A percentile compares a stretch with the other conserved stretches of the same genome.
Conservation (phyloP, 1,140 invertebrate genomes). For the Brachionus plicatilis region DNA sequence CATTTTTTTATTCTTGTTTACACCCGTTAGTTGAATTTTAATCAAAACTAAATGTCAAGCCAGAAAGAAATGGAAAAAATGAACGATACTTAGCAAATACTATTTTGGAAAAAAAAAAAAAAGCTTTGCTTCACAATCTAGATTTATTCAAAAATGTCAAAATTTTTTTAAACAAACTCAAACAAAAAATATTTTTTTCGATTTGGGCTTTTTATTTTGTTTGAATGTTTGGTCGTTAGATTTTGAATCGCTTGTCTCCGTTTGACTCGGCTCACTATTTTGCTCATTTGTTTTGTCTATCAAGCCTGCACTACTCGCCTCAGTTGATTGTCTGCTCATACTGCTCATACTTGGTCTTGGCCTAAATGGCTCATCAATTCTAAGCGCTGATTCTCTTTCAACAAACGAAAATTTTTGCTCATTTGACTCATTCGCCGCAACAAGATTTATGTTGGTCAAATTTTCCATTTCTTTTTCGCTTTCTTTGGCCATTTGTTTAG, state of each 20-base stretch:
- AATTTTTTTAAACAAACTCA: neutral
- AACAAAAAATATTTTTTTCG: conserved; percentile 12
- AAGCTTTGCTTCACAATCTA: too few species aligned
- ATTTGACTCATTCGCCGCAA: neutral
- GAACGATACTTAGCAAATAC: too few species aligned
- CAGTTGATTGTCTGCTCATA: neutral
- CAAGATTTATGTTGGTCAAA: neutral
- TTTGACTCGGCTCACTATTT: neutral
- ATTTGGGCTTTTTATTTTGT: neutral
- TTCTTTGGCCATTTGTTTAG: neutral
- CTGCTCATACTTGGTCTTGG: neutral
- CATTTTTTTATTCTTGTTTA: too few species aligned
- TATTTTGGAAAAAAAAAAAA: too few species aligned
- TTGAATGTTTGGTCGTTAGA: neutral
- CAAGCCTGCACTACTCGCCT: neutral
- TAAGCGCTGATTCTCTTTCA: neutral
- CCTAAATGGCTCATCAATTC: neutral
- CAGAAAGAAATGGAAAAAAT: too few species aligned
- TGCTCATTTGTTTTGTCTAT: neutral
- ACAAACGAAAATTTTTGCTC: neutral
- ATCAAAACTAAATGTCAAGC: too few species aligned
- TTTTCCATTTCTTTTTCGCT: conserved; percentile 30
- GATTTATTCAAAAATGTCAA: neutral
- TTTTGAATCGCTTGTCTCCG: neutral
- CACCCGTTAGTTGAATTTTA: too few species aligned